phyloP scores from a whole-genome alignment of 2,888 invertebrate genomes.

The Chromoteleia sp. region DNA sequence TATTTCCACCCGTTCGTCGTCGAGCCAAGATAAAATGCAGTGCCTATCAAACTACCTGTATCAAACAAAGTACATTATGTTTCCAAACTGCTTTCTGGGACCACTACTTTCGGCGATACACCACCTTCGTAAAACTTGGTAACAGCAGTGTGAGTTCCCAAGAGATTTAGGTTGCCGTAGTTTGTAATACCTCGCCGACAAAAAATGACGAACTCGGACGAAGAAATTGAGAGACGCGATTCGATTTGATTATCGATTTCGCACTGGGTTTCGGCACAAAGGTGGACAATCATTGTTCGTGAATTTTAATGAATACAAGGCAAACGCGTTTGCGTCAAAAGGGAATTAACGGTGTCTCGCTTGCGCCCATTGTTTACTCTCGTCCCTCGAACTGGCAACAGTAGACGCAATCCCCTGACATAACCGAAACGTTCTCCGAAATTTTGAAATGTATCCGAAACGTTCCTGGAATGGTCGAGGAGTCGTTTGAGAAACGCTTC shows the following conservation, averaged over 20 bases:
- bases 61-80: conserved; percentile 43
- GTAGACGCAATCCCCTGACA: conserved; percentile 24
- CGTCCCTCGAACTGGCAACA: neutral
- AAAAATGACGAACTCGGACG: conserved; percentile 12
- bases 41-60: conserved; percentile 44
- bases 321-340: conserved; percentile 6
- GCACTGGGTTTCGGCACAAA: neutral
- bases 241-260: conserved; percentile 19
- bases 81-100: conserved; percentile 8
- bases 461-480: conserved; percentile 48
- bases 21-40: conserved; percentile 43
- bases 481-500: conserved; percentile 36
- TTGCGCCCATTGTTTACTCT: conserved; percentile 20
- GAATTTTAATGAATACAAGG: conserved; percentile 37
- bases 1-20: conserved; percentile 38
- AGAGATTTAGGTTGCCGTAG: conserved; percentile 15
- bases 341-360: conserved; percentile 14
- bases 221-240: neutral
- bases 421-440: conserved; percentile 41
- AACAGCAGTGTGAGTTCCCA: conserved; percentile 12
- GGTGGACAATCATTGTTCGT: conserved; percentile 10
- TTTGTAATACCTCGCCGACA: conserved; percentile 5
- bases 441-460: conserved; percentile 53
- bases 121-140: conserved; percentile 5
- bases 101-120: conserved; percentile 10